Conservation (phyloP, 2,113 vertebrate species). For the Scalopus aquaticus region DNA sequence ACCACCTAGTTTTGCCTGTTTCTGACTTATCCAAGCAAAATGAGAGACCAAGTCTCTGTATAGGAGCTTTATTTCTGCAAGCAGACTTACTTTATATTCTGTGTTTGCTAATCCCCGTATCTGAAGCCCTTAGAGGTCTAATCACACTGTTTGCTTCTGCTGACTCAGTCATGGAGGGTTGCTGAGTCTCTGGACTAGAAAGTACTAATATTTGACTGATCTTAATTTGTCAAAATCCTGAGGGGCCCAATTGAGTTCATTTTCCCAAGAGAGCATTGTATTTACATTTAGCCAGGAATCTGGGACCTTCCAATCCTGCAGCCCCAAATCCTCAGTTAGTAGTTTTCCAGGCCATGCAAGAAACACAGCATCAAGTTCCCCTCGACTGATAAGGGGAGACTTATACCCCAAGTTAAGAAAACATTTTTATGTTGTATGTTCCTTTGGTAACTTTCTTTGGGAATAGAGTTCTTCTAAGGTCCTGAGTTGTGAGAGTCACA, state of each 20-base stretch:
- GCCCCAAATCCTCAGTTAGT: neutral
- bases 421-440: neutral
- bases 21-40: neutral
- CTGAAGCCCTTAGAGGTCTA: neutral
- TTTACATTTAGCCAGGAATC: conserved; percentile 21
- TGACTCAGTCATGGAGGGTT: neutral
- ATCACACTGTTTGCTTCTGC: conserved; percentile 12
- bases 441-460: neutral
- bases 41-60: neutral
- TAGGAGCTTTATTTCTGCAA: neutral
- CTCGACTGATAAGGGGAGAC: neutral
- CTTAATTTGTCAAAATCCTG: conserved; percentile 20
- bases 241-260: neutral
- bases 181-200: conserved; percentile 34
- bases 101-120: neutral
- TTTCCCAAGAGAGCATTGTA: neutral
- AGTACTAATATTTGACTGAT: conserved; percentile 28
- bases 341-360: neutral
- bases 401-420: neutral
- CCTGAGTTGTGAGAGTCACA: neutral
- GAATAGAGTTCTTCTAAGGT: neutral
- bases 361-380: neutral
- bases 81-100: neutral
- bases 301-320: neutral
- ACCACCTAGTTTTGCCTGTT: neutral